Percentiles rank a stretch among this genome's conserved stretches.
These are phyloP conservation scores for Adelges cooleyi DNA, from an alignment of 1,140 invertebrate genomes.

Conservation along the genomic window DNA sequence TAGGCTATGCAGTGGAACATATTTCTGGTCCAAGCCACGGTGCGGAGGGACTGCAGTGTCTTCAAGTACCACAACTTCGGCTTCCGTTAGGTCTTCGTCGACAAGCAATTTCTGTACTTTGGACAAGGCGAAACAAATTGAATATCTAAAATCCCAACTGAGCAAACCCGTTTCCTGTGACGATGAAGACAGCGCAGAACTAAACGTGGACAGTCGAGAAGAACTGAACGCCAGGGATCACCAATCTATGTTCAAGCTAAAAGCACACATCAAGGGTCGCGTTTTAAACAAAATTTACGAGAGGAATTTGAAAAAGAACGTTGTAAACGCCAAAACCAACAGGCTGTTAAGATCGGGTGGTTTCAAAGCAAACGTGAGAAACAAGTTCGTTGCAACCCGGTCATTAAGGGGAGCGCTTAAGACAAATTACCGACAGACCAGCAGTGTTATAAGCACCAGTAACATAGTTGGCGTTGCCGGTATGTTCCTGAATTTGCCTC, in stretches of 20 bases:
- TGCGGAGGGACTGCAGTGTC: not conserved
- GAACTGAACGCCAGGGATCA: not conserved
- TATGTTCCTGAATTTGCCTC: not conserved
- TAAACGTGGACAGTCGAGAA: not conserved
- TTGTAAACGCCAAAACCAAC: too few species aligned
- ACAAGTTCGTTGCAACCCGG: not conserved
- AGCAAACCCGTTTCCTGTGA: not conserved
- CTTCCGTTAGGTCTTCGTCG: not conserved
- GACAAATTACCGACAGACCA: not conserved
- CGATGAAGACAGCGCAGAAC: not conserved
- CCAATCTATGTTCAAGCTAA: not conserved
- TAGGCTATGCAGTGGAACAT: constrained; percentile 15
- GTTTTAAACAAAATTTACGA: not conserved
- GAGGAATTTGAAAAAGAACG: not conserved
- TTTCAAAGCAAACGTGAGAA: not conserved
- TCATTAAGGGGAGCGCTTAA: not conserved
- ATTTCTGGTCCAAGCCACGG: not conserved
- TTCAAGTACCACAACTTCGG: not conserved
- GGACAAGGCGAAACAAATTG: not conserved
- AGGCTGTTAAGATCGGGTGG: not conserved
- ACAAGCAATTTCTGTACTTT: not conserved
- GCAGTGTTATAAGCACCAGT: not conserved
- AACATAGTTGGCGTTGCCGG: not conserved
- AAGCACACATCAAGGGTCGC: not conserved
- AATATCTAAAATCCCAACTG: not conserved